Evolutionary conservation across 2,888 invertebrate genomes (phyloP), one percentile per base, ranked within the genome.

Genomic region (Zootermopsis nevadensis): DNA sequence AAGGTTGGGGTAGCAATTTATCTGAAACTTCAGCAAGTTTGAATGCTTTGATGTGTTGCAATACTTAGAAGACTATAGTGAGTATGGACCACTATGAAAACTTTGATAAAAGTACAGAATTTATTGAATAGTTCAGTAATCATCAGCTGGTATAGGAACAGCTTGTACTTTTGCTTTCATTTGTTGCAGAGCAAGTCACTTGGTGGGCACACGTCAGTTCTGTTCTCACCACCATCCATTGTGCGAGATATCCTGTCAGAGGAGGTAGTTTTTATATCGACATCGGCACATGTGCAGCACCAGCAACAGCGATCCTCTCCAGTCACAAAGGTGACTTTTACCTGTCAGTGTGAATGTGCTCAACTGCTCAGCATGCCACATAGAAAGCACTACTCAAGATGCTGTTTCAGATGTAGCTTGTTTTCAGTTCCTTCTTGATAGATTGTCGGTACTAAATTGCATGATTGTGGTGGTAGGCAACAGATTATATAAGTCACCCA

Each of bases 191-290:
- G 97, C 89, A 97, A 97, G 91, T 95, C 95, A 81, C 90, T 97
- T 87, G 93, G 93, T 27, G 94, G 94, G 7, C 94, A 95, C 88
- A 93, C 93, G 55, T 96, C 95, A 80, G 93, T 95, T 15, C 90
- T 96, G 87, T 97, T 97, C 89, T 97, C 97, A 0, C 97, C 98
- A 0, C 95, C 97, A 0, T 96, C 96, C 31, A 95, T 98, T 86
- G 93, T 97, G 87, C 95, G 96, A 88, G 94, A 97, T 87, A 94
- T 95, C 8, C 91, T 96, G 77, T 80, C 82, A 19, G 83, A 83
- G 24, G 83, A 84, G 7, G 19, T 31, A 30, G 35, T 48, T 12
- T 19, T 77, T 1, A 15, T 35, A 12, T 76, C 82, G 7, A 30
- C 60, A 24, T 27, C 67, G n/a, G 27, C 66, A 69, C 55, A 66